Base-by-base conservation (phyloP, 2,888 invertebrate genomes). In the Pollenia angustigena region DNA sequence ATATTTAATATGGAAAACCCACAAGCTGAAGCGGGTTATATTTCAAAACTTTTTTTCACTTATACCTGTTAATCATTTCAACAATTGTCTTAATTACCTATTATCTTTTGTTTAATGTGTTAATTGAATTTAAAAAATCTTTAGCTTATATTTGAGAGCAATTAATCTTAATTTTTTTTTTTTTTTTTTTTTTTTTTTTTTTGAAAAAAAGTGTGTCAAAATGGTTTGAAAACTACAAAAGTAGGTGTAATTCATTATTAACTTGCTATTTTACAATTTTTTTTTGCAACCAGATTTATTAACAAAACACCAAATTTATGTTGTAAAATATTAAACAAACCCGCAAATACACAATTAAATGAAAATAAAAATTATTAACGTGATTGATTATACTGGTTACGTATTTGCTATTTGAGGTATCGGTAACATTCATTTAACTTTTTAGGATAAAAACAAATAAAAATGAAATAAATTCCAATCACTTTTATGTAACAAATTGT, bases 361-460 rank as follows among this genome's bases (percentile, higher is more conserved):
- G 32, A 32, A 32, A 32, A 32, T 32, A 66, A 71, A 71, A 78
- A 78, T 81, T 71, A 69, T 86, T 80, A 75, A 82, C 64, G 83
- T 86, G 83, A 86, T 83, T 83, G 83, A 86, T 86, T 86, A 64
- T 44, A 72, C 86, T 44, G 80, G 80, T 80, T 80, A 76, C 64
- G 76, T 82, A 44, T 74, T 8, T 62, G 60, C 16, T 23, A n/a
- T 48, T 32, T 6, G 32, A 32, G 32, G 40, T 60, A 85, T 75
- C 62, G 64, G 42, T 83, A 50, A 58, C 50, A 84, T 76, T 16
- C 75, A 60, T 42, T 69, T 54, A 66, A 48, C 60, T 40, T 71
- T 71, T 66, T 66, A 85, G 68, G 62, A 81, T 56, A 68, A 69
- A 85, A 71, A 66, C 56, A 54, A 32, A 64, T 74, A 71, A 32